These are phyloP conservation scores for Amphipoea oculea DNA, from an alignment of 2,888 invertebrate genomes.

Conservation along the genomic window DNA sequence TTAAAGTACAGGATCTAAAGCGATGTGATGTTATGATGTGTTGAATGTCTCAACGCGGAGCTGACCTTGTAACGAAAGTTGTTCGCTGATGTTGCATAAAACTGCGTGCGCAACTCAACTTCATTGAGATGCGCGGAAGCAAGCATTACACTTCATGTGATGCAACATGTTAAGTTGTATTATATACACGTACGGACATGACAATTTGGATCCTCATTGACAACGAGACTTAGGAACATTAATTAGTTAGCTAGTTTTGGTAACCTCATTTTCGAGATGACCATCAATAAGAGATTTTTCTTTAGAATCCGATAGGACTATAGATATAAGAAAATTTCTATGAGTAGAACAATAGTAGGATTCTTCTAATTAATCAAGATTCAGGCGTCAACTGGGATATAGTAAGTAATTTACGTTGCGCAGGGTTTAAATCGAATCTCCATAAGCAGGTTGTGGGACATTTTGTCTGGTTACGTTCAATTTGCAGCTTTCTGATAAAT, in stretches of 20 bases:
- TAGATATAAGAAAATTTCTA: background rate
- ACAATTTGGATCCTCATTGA: background rate
- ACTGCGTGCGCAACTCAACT: conserved; percentile 12
- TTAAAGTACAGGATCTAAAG: conserved; percentile 27
- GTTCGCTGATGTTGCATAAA: conserved; percentile 57
- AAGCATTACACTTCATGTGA: conserved; percentile 38
- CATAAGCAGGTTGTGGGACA: too few relatives aligned
- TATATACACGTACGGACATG: background rate
- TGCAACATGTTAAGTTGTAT: conserved; percentile 50
- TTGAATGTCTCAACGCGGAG: conserved; percentile 16
- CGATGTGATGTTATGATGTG: conserved; percentile 12
- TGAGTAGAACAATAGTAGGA: background rate
- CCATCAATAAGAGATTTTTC: background rate
- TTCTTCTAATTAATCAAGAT: background rate
- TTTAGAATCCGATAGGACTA: background rate
- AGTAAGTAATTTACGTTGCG: background rate
- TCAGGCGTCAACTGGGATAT: background rate
- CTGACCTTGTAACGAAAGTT: conserved; percentile 73
- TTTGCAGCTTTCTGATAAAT: conserved; percentile 4
- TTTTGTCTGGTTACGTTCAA: background rate
- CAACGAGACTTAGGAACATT: background rate
- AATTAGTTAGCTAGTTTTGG: background rate
- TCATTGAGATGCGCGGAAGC: conserved; percentile 59
- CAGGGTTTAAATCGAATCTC: background rate
- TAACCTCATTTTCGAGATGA: background rate